These are phyloP conservation scores for Papilio polyxenes DNA, from an alignment of 1,140 invertebrate species.

Conservation along the genomic window DNA sequence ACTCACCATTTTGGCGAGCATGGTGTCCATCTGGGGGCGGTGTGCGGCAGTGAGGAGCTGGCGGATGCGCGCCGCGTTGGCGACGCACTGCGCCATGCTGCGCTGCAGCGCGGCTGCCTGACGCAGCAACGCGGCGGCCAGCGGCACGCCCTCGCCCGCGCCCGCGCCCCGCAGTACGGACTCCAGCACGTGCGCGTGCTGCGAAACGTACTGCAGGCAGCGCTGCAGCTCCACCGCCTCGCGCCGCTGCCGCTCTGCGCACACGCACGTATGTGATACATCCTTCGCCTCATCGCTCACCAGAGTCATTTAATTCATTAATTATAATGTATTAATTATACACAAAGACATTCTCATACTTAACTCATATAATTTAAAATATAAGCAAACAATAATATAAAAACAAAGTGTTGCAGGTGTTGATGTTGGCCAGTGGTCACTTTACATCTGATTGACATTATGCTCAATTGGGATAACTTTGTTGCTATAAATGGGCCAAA, in stretches of 20 bases:
- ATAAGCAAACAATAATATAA: no score
- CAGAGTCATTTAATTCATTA: no score
- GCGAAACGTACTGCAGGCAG: constrained; percentile 73
- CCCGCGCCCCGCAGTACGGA: constrained; percentile 61
- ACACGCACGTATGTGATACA: constrained; percentile 19
- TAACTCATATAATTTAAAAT: no score
- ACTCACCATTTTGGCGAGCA: constrained; percentile 76
- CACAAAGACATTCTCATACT: neutral
- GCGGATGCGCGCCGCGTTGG: constrained; percentile 70
- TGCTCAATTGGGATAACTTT: no score
- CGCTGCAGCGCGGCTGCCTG: constrained; percentile 72
- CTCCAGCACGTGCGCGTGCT: constrained; percentile 71
- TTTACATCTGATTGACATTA: neutral
- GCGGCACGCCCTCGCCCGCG: constrained; percentile 55
- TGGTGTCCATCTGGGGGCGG: constrained; percentile 72
- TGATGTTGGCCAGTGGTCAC: neutral
- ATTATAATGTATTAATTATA: no score
- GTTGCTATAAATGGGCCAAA: no score
- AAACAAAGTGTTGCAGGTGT: neutral
- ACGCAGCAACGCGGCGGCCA: constrained; percentile 62
- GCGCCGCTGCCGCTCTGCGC: constrained; percentile 67
- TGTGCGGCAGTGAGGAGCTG: constrained; percentile 67
- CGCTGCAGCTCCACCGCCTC: constrained; percentile 68
- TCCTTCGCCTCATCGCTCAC: no score
- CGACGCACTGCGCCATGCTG: constrained; percentile 74